A percentile compares a stretch with the other conserved stretches of the same genome.
These are phyloP conservation scores for Ceratoteleas bidentatus DNA, from an alignment of 1,140 invertebrate genomes.

Conservation along the genomic window DNA sequence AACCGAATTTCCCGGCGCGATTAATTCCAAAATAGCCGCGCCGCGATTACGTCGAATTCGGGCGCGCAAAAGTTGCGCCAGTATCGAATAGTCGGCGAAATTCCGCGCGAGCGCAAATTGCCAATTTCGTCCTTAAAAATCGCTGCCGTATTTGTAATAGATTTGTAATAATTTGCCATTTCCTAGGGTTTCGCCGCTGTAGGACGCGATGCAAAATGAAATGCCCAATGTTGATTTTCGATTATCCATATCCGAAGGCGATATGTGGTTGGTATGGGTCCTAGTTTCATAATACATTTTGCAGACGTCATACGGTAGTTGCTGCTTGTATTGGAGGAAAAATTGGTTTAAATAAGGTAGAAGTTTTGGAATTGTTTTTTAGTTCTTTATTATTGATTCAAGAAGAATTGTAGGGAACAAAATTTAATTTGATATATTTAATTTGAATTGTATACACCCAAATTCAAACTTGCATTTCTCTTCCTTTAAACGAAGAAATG, in stretches of 20 bases:
- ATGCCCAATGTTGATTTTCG: slow-evolving; percentile 26
- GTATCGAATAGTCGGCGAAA: neutral
- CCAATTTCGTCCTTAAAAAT: slow-evolving; percentile 17
- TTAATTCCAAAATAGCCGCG: no score
- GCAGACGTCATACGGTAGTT: no score
- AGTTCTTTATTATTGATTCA: no score
- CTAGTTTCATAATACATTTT: no score
- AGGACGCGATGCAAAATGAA: slow-evolving; percentile 14
- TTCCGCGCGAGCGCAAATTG: neutral
- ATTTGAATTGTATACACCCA: no score
- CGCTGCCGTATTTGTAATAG: slow-evolving; percentile 15
- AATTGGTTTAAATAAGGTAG: no score
- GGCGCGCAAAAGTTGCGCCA: neutral
- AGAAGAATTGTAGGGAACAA: no score
- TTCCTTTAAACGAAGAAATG: no score
- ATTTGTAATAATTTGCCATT: neutral
- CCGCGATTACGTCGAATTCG: neutral
- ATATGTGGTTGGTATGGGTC: neutral
- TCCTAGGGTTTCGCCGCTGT: neutral
- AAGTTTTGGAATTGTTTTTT: no score
- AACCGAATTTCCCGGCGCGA: neutral
- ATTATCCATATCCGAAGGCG: slow-evolving; percentile 13
- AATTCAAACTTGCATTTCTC: no score
- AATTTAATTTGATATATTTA: no score
- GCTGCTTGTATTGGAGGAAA: no score